phyloP scores from a whole-genome alignment of 92 coral and sea anemone species.

The Isaurus tuberculatus region DNA sequence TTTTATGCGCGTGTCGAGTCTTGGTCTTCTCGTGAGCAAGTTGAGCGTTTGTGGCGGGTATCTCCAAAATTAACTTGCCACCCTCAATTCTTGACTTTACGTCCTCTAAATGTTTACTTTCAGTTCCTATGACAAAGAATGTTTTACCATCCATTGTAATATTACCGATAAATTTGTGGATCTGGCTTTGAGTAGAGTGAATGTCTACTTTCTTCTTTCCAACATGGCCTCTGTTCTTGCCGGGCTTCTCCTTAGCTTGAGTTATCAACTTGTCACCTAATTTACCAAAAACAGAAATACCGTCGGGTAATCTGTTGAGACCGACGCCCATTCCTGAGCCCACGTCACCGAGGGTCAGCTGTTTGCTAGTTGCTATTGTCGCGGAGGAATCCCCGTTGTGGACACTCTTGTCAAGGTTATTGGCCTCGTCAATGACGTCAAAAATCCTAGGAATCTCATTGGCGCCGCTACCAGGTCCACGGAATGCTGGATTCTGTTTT shows the following conservation, averaged over 20 bases:
- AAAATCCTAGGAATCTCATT: constrained; percentile 90
- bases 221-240: constrained; percentile 61
- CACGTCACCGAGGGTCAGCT: constrained; percentile 83
- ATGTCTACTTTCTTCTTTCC: constrained; percentile 49
- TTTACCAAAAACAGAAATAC: constrained; percentile 88
- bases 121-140: constrained; percentile 91
- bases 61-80: constrained; percentile 73
- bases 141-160: constrained; percentile 93
- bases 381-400: constrained; percentile 56
- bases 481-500: constrained; percentile 48
- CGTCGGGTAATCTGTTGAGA: constrained; percentile 78
- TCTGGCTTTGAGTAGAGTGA: constrained; percentile 10
- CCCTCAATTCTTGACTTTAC: constrained; percentile 77
- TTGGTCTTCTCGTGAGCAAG: constrained; percentile 44
- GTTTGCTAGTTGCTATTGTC: constrained; percentile 99
- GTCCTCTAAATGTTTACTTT: constrained; percentile 81
- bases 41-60: constrained; percentile 71
- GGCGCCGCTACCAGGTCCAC: constrained; percentile 71
- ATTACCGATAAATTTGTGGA: constrained; percentile 94
- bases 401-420: constrained; percentile 59
- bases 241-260: constrained; percentile 48
- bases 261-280: constrained; percentile 75
- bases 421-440: constrained; percentile 96
- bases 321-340: constrained; percentile 99
- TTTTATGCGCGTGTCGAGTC: constrained; percentile 33